Percentiles rank a stretch among this genome's conserved stretches.
Conservation (phyloP, 2,113 vertebrate genomes). For the Origma solitaria region DNA sequence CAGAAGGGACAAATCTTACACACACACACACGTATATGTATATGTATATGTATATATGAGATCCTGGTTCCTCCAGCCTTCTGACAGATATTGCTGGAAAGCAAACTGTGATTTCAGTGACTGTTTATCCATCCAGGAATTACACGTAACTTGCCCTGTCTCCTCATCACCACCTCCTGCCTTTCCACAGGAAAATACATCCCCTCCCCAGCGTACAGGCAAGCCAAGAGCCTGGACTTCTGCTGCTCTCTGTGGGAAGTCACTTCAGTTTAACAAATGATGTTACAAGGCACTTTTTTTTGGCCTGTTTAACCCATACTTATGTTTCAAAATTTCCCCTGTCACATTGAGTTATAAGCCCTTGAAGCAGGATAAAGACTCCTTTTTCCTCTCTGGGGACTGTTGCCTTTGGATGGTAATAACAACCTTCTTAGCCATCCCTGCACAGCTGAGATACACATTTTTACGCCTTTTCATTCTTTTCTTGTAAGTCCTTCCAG, state of each 20-base stretch:
- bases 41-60: background rate
- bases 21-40: no score
- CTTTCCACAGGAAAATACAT: background rate
- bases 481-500: background rate
- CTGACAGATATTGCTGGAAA: background rate
- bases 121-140: background rate
- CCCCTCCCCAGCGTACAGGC: fast-evolving
- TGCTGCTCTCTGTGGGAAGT: background rate
- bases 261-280: background rate
- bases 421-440: background rate
- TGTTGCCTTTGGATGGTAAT: background rate
- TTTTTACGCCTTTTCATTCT: background rate
- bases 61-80: background rate
- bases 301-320: background rate
- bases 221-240: background rate
- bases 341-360: background rate
- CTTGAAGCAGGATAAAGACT: background rate
- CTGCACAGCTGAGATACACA: background rate
- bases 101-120: background rate
- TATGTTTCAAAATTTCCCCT: background rate
- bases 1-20: background rate
- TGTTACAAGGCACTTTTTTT: background rate
- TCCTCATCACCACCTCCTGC: background rate
- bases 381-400: background rate
- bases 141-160: background rate